Evolutionary conservation across 1,140 invertebrate genomes (phyloP).

Genomic region (Ceratina japonica): DNA sequence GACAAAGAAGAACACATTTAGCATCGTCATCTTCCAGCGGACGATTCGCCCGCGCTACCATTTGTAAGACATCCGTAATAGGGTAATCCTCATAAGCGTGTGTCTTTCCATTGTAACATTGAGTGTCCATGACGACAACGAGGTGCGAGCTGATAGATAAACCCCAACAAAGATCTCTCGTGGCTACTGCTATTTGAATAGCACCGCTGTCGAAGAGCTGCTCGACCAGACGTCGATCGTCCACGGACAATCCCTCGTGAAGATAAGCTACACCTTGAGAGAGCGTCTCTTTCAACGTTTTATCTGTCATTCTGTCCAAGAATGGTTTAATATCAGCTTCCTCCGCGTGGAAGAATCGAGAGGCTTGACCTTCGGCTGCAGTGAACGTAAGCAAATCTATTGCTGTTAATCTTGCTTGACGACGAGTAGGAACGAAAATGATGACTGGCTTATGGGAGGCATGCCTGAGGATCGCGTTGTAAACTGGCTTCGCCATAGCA

Average conservation of each 20-base stretch:
- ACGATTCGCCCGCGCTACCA: conserved; percentile 95
- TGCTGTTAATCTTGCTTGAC: conserved; percentile 95
- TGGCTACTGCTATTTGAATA: conserved; percentile 95
- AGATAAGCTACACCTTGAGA: conserved; percentile 97
- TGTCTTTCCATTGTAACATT: conserved; percentile 96
- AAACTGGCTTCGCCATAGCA: conserved; percentile 98
- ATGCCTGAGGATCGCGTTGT: conserved; percentile 94
- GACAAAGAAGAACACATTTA: conserved; percentile 98
- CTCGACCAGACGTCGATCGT: conserved; percentile 94
- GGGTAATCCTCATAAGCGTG: conserved; percentile 98
- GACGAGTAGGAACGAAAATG: conserved; percentile 97
- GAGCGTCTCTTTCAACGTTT: conserved; percentile 92
- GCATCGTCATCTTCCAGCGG: conserved; percentile 95
- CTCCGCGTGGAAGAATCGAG: conserved; percentile 93
- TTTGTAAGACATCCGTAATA: conserved; percentile 97
- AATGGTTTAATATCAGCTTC: conserved; percentile 93
- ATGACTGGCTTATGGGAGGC: conserved; percentile 94
- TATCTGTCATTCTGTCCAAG: conserved; percentile 92
- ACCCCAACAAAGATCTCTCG: conserved; percentile 95
- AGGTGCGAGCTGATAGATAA: conserved; percentile 93
- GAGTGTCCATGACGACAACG: conserved; percentile 98
- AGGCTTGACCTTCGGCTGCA: conserved; percentile 91
- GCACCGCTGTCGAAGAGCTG: conserved; percentile 96
- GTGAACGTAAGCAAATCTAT: conserved; percentile 97
- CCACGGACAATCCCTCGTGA: conserved; percentile 93